These are phyloP conservation scores for Tragulus kanchil DNA, from an alignment of 2,113 vertebrate species.

Conservation along the genomic window DNA sequence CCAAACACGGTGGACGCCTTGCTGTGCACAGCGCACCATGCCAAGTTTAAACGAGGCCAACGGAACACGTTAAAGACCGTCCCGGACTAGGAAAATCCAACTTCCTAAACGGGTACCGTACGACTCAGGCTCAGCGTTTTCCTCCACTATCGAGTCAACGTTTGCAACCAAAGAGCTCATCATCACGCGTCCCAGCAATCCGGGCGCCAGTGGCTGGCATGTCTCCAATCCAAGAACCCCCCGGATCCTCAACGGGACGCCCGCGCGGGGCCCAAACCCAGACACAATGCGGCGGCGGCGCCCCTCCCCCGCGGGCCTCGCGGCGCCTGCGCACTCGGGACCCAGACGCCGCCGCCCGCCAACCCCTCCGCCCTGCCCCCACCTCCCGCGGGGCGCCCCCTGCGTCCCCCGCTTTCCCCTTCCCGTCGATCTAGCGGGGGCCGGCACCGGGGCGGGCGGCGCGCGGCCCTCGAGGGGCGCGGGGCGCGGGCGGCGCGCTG, in stretches of 20 bases:
- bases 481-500: conserved; percentile 9
- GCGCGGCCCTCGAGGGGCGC: not conserved
- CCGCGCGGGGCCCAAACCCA: not conserved
- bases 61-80: rapidly evolving
- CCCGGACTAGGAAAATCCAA: not conserved
- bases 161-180: not conserved
- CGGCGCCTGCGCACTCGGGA: conserved; percentile 76
- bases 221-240: not conserved
- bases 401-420: not conserved
- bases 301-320: conserved; percentile 59
- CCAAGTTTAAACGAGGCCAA: not conserved
- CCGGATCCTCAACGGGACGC: not conserved
- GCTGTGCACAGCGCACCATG: not conserved
- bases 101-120: not conserved
- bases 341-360: conserved; percentile 51
- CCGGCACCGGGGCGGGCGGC: not conserved
- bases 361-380: conserved; percentile 72
- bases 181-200: rapidly evolving
- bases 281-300: conserved; percentile 67
- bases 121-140: not conserved
- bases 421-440: not conserved
- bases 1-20: too few species aligned
- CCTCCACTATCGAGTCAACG: not conserved
- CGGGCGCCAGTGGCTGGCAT: not conserved
- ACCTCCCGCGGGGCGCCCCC: conserved; percentile 39